Conservation (phyloP, 2,113 vertebrate species). For the Zapus hudsonius region DNA sequence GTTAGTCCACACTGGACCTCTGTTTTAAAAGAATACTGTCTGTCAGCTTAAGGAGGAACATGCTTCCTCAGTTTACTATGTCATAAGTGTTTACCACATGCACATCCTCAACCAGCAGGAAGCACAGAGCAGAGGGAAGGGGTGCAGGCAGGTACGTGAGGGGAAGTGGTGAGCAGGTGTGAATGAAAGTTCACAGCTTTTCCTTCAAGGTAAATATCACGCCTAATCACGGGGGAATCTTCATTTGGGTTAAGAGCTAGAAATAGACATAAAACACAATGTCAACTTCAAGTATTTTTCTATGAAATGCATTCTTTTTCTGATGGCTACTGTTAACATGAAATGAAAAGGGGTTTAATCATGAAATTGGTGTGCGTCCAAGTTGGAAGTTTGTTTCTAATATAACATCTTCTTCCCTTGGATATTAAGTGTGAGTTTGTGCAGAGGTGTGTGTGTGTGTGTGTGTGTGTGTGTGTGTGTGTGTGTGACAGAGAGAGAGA, state of each 20-base stretch:
- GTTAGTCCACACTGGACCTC: conserved; percentile 34
- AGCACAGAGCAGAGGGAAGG: neutral
- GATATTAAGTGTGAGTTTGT: neutral
- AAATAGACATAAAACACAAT: conserved; percentile 27
- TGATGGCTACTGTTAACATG: neutral
- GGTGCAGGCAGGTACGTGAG: neutral
- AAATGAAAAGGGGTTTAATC: conserved; percentile 4
- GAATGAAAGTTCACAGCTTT: neutral
- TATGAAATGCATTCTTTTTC: conserved; percentile 7
- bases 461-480: neutral
- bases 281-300: neutral
- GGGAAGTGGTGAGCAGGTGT: neutral
- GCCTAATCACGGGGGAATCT: neutral
- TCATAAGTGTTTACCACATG: conserved; percentile 34
- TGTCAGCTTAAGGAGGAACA: neutral
- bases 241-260: neutral
- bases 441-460: neutral
- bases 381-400: neutral
- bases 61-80: conserved; percentile 60
- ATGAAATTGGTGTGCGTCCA: neutral
- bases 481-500: neutral
- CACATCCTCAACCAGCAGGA: conserved; percentile 11
- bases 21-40: neutral
- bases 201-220: neutral
- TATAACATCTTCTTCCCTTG: conserved; percentile 32